Evolutionary conservation across 92 coral and sea anemone species (phyloP), one percentile per base, ranked within the genome.

Genomic region (Desmophyllum pertusum): DNA sequence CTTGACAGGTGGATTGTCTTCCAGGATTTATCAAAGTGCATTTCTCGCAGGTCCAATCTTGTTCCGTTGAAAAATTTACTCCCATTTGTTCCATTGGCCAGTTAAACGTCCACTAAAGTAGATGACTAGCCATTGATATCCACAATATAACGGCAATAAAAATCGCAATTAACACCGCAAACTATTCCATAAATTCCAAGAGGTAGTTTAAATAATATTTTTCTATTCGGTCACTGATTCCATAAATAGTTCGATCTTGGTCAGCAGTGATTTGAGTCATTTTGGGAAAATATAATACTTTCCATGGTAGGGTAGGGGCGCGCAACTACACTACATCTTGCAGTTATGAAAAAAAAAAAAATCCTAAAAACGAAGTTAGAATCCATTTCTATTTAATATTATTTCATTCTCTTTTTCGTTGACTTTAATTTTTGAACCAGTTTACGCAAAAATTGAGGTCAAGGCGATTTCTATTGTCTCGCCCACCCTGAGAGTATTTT

Each of bases 41-140:
- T 36, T 87, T 77, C 51, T 76, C 89, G 41, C 99, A 97, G 27
- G 81, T 88, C 99, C 99, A 97, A 46, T 76, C 77, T 67, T 85
- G 84, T 4, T 38, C 70, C 27, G 85, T 75, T 0, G 94, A 85
- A 36, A 77, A 83, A 18, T 72, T 89, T 10, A 76, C 77, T 73
- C 93, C 95, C 91, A 91, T 93, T 66, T 42, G 61, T 23, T 29
- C 89, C 83, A 78, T 83, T 53, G 53, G 71, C 11, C 35, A 31
- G 25, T 59, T 57, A 19, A 61, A 81, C 33, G 38, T 70, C 38
- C 37, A 51, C 70, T 42, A 68, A 51, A 50, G 38, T 6, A 51
- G n/a, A 29, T 27, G 57, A 71, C 23, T 63, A 61, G 5, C 8
- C 23, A 37, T 1, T 52, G n/a, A 68, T 29, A n/a, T 51, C 40